Evolutionary conservation across 92 coral and sea anemone genomes (phyloP), one percentile per base, ranked within the genome.

Genomic region (Paragorgia papillata): DNA sequence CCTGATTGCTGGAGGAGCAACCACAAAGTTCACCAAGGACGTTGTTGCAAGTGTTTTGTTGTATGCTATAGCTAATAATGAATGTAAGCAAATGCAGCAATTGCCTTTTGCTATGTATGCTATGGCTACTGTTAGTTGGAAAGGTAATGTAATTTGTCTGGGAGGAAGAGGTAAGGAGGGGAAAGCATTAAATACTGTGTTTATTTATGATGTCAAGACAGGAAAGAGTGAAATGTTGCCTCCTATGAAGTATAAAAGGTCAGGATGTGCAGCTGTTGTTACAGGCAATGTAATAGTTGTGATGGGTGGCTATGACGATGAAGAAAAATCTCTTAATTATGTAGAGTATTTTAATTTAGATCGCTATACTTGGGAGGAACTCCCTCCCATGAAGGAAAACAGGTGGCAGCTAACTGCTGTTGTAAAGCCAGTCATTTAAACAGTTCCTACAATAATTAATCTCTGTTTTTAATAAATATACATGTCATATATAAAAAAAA

Each of bases 221-320:
- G 97, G 96, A 48, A 86, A 90, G 80, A 90, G 97, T 92, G 43
- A 73, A 7, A 54, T 26, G 24, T 68, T 90, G 6, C 88, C 96
- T 3, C 83, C 87, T 0, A 92, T 92, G 97, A 85, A 84, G 61
- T 77, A 85, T 32, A 88, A 79, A 62, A 92, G 97, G 3, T 83
- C 85, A 39, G 96, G 92, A 14, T 92, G 97, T 62, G 74, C 92
- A 0, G 96, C 92, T 12, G 86, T 87, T 26, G 77, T 79, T 17
- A 69, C 86, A 83, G 79, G 85, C 55, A 84, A 82, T 1, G 75
- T 66, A 29, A 81, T 93, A 54, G 70, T 87, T 28, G 93, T 93
- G 20, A 82, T 91, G 14, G 97, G 97, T 9, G 97, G 97, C 2
- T 88, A 90, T 26, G 87, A 91, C 35, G 88, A 81, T 49, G 70